Evolutionary conservation across 2,113 vertebrate genomes (phyloP), one percentile per base, ranked within the genome.

Genomic region (Ciconia stormi): DNA sequence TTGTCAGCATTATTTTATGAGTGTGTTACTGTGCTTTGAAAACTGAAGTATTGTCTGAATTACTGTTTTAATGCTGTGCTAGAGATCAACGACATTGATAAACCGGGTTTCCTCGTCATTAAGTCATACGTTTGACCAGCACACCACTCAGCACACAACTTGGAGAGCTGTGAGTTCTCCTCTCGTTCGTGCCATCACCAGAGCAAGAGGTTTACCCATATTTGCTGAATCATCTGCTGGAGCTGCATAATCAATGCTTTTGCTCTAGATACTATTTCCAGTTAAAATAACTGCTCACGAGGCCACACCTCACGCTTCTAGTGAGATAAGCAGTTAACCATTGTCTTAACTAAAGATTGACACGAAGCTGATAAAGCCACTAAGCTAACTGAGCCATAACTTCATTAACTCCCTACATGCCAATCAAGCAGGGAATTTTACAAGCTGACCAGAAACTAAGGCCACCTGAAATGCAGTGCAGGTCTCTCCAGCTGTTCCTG

Each of bases 281-380:
- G 84, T 87, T 89, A 96, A 94, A 93, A 95, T 91, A 96, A 82
- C 94, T 95, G 67, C 93, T 91, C 9, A 0, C 20, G 70, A 73
- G 63, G 74, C 96, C 96, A 96, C 97, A 90, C 97, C 95, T 97
- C 97, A 97, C 49, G 30, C 95, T 95, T 95, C 82, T 38, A 52
- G 23, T 40, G 82, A 93, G 95, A 97, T 97, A 98, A 98, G 95
- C 27, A 6, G 97, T 96, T 97, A 97, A 93, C 95, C 93, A 95
- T 96, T 97, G 88, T 78, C 96, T 96, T 77, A 78, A 56, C 61
- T 72, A 34, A 71, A 85, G 92, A 73, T 50, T 66, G 66, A 71
- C 56, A n/a, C 1, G 9, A 80, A 83, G 42, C 49, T 88, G 85
- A 95, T 94, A 95, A 93, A 80, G 59, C 15, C 82, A 63, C 36